Evolutionary conservation across 1,140 invertebrate genomes (phyloP).

Genomic region (Drosophila virilis): DNA sequence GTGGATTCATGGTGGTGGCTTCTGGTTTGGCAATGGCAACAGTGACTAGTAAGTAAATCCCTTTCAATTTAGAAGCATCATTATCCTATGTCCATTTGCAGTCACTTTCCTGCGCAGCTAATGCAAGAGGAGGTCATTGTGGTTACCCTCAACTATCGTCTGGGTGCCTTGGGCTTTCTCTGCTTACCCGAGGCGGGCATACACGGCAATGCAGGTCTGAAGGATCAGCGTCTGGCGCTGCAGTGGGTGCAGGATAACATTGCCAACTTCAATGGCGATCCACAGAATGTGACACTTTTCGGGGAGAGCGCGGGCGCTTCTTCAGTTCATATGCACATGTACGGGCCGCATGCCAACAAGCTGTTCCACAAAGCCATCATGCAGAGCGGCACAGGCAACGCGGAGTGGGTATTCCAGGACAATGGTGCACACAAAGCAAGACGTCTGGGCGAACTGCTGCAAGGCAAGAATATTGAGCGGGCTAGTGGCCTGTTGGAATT

Average conservation of each 20-base stretch:
- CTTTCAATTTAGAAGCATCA: neutral
- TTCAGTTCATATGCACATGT: constrained; percentile 75
- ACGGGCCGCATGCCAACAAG: constrained; percentile 69
- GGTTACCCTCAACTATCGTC: constrained; percentile 88
- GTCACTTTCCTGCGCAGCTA: constrained; percentile 86
- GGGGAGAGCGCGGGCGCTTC: constrained; percentile 85
- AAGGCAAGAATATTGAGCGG: constrained; percentile 43
- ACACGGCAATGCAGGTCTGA: constrained; percentile 87
- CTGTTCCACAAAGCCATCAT: constrained; percentile 84
- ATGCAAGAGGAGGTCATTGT: constrained; percentile 87
- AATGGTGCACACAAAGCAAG: constrained; percentile 50
- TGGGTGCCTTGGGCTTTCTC: constrained; percentile 86
- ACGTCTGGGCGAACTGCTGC: constrained; percentile 54
- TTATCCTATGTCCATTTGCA: constrained; percentile 47
- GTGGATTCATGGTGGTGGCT: constrained; percentile 85
- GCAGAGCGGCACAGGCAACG: constrained; percentile 83
- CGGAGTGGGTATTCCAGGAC: constrained; percentile 72
- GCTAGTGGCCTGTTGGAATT: constrained; percentile 51
- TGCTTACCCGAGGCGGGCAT: constrained; percentile 85
- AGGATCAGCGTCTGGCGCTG: constrained; percentile 86
- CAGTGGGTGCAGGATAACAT: constrained; percentile 87
- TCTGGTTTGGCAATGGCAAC: constrained; percentile 85
- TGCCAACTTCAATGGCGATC: constrained; percentile 87
- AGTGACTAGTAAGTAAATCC: constrained; percentile 64
- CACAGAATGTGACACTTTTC: constrained; percentile 85